phyloP scores from a whole-genome alignment of 1,140 invertebrate genomes.

The Drosophila tani region DNA sequence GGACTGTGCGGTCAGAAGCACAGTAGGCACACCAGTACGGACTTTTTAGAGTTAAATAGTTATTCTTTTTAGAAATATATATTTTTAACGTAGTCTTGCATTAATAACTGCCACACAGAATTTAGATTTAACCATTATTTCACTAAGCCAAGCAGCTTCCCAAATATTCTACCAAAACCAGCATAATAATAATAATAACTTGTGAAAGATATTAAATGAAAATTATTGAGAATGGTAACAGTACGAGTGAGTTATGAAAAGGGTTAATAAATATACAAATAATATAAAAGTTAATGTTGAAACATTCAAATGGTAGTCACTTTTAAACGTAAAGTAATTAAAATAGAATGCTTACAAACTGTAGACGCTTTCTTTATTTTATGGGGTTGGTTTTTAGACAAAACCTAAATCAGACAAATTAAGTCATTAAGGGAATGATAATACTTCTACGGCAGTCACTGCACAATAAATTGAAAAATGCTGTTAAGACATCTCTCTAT shows the following conservation, averaged over 20 bases:
- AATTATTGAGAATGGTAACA: conserved; percentile 6
- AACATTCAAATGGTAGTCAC: conserved; percentile 29
- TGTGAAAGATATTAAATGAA: conserved; percentile 32
- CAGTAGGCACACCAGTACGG: no score
- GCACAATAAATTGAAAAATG: conserved; percentile 64
- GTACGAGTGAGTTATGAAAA: conserved; percentile 9
- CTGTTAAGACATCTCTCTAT: conserved; percentile 57
- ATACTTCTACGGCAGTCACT: conserved; percentile 74
- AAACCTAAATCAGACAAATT: conserved; percentile 74
- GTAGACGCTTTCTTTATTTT: conserved; percentile 36
- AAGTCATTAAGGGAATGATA: conserved; percentile 54
- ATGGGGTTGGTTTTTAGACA: conserved; percentile 62
- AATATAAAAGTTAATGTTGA: conserved; percentile 24
- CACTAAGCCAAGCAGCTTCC: conserved; percentile 76
- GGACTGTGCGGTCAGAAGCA: no score
- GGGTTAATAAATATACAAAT: conserved; percentile 26
- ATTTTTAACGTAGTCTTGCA: no score
- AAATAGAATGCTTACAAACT: conserved; percentile 65
- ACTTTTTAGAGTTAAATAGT: no score
- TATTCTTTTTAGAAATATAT: no score
- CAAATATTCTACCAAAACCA: conserved; percentile 84
- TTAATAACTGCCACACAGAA: conserved; percentile 14
- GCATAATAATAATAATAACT: conserved; percentile 34
- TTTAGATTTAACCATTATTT: conserved; percentile 16
- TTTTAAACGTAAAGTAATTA: conserved; percentile 26